Base-by-base conservation (phyloP, 2,888 invertebrate species). In the Dioctria rufipes region DNA sequence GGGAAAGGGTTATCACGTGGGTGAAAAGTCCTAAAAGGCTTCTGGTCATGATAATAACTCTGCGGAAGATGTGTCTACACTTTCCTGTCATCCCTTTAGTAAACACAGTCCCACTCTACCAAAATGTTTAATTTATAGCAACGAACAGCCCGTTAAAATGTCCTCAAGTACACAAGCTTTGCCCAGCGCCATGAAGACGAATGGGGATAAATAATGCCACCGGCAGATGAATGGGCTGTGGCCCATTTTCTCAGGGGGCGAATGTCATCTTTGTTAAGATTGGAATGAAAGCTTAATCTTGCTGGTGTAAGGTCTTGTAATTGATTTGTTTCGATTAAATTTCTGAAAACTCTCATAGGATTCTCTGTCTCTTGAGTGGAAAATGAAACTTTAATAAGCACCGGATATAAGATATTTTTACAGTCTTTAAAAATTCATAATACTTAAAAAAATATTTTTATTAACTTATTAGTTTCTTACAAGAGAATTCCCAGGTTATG, bases 121-220 rank as follows among this genome's bases (percentile, higher is more conserved):
- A 69, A 49, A 69, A 49, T 42, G 69, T 69, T 49, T 69, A 69
- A 69, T 69, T 69, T 69, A 69, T 69, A 25, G 69, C 69, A 69
- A 37, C 25, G 25, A 25, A 25, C 69, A 69, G 49, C 69, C 46
- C 69, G 69, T 69, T 69, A 69, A 37, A 69, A 46, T 69, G 69
- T 67, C 69, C 69, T 37, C 67, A 46, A 46, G 9, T 46, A 42
- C 43, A 42, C 46, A 49, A 2, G 3, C 25, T 9, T 9, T 49
- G 69, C 25, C 69, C 69, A 42, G 11, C 5, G 46, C 42, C 3
- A 39, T 39, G 67, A 11, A 40, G 37, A 51, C 4, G 69, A 8
- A 25, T 9, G 37, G 69, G 67, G 25, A 25, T 2, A 69, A 43
- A 67, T 51, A 25, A 25, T 46, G 25, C 69, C 49, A 49, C 49